Evolutionary conservation across 2,888 invertebrate genomes (phyloP).

Genomic region (Thecophora atra): DNA sequence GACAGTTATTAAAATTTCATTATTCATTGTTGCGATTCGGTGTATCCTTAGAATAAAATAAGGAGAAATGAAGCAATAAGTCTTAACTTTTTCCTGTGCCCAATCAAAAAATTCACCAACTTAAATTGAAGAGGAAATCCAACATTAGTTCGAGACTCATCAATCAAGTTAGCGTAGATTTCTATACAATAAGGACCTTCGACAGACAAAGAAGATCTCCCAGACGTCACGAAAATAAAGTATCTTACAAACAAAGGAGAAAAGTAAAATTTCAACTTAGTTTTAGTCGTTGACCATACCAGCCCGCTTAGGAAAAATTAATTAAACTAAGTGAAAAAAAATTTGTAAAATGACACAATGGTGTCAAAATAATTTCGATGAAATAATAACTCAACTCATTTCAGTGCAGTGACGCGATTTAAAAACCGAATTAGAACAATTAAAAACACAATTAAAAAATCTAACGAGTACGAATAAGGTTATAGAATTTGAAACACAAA

Average conservation of each 20-base stretch:
- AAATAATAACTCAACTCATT: conserved; percentile 1
- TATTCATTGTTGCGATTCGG: not conserved
- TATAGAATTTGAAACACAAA: not conserved
- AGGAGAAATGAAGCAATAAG: conserved; percentile 15
- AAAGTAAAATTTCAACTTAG: not conserved
- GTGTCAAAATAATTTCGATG: not conserved
- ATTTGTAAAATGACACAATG: conserved; percentile 12
- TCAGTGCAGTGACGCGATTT: not conserved
- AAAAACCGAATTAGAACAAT: conserved; percentile 17
- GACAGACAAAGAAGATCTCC: not conserved
- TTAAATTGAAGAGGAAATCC: conserved; percentile 13
- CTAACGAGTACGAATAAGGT: not conserved
- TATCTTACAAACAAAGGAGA: conserved; percentile 6
- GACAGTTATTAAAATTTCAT: not conserved
- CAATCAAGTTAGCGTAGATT: conserved; percentile 11
- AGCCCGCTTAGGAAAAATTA: not conserved
- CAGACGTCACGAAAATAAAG: conserved; percentile 1
- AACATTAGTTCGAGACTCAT: conserved; percentile 18
- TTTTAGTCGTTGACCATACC: not conserved
- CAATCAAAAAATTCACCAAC: conserved; percentile 6
- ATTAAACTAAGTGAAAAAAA: not conserved
- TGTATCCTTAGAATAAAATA: conserved; percentile 6
- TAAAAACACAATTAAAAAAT: not conserved
- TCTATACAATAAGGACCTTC: not conserved
- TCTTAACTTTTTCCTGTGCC: conserved; percentile 8